phyloP scores from a whole-genome alignment of 1,140 invertebrate species.

The Drosophila nigrodunni region DNA sequence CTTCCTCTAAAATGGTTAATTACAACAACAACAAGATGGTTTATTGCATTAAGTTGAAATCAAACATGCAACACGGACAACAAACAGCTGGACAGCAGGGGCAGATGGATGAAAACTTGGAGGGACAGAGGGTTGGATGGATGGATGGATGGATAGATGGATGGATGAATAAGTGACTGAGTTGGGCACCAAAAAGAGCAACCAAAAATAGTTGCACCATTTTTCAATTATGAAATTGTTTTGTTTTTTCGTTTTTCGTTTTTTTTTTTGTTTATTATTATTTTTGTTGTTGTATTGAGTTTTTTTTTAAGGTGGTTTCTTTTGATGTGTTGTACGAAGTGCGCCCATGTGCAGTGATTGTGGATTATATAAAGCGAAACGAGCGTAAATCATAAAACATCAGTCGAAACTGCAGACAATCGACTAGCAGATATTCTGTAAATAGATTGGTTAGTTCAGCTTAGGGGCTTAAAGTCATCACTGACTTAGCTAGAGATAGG shows the following conservation, averaged over 20 bases:
- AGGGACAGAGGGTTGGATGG: slow-evolving; percentile 29
- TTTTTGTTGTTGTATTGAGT: slow-evolving; percentile 43
- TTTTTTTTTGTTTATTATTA: slow-evolving; percentile 12
- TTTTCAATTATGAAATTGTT: slow-evolving; percentile 80
- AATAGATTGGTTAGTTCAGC: not conserved
- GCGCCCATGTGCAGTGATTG: slow-evolving; percentile 52
- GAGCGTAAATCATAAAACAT: slow-evolving; percentile 53
- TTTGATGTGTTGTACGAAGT: slow-evolving; percentile 11
- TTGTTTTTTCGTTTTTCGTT: slow-evolving; percentile 33
- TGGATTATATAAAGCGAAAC: slow-evolving; percentile 55
- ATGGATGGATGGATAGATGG: slow-evolving; percentile 43
- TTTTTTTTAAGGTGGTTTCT: slow-evolving; percentile 10
- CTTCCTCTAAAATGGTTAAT: slow-evolving; percentile 52
- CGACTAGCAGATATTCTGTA: slow-evolving; percentile 10
- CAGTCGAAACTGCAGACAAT: not conserved
- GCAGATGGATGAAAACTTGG: not conserved
- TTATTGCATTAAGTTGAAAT: slow-evolving; percentile 74
- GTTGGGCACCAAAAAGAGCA: slow-evolving; percentile 13
- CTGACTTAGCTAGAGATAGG: too few species aligned
- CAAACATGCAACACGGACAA: slow-evolving; percentile 71
- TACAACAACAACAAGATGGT: slow-evolving; percentile 47
- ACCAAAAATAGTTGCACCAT: slow-evolving; percentile 75
- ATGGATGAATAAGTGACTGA: slow-evolving; percentile 37
- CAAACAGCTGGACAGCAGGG: slow-evolving; percentile 29
- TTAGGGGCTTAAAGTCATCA: too few species aligned